phyloP scores from a whole-genome alignment of 2,113 vertebrate species.

The Neopipo cinnamomea region DNA sequence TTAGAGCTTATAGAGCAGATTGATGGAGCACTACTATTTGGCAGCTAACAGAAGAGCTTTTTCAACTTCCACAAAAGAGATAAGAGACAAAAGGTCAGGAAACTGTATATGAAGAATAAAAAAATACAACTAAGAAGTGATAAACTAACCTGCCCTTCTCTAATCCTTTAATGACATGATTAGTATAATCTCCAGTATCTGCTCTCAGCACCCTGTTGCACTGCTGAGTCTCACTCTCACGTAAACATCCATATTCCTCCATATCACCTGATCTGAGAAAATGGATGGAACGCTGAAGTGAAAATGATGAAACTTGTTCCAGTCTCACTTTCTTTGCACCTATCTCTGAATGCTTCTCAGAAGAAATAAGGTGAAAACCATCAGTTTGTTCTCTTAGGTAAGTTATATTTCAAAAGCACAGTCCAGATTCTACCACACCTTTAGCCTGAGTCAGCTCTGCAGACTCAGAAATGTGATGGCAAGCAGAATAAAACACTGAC shows the following conservation, averaged over 20 bases:
- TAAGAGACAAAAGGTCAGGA: neutral
- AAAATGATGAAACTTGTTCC: neutral
- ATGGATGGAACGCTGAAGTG: neutral
- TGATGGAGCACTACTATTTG: neutral
- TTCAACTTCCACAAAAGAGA: neutral
- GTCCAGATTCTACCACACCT: neutral
- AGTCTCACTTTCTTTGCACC: neutral
- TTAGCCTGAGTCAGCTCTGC: neutral
- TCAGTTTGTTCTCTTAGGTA: neutral
- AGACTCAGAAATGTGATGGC: neutral
- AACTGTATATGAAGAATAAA: neutral
- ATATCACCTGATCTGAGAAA: neutral
- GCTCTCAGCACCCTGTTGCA: neutral
- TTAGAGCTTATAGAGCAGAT: constrained; percentile 35
- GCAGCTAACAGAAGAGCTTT: neutral
- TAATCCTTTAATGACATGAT: neutral
- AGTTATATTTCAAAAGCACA: neutral
- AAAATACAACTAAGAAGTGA: neutral
- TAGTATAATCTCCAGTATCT: neutral
- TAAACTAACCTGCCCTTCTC: neutral
- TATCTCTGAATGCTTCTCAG: neutral
- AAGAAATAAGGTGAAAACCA: neutral
- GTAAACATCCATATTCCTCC: neutral
- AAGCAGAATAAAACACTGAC: neutral
- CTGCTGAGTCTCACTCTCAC: neutral